Conservation (phyloP, 2,888 invertebrate genomes). For the Listrodromus nycthemerus region DNA sequence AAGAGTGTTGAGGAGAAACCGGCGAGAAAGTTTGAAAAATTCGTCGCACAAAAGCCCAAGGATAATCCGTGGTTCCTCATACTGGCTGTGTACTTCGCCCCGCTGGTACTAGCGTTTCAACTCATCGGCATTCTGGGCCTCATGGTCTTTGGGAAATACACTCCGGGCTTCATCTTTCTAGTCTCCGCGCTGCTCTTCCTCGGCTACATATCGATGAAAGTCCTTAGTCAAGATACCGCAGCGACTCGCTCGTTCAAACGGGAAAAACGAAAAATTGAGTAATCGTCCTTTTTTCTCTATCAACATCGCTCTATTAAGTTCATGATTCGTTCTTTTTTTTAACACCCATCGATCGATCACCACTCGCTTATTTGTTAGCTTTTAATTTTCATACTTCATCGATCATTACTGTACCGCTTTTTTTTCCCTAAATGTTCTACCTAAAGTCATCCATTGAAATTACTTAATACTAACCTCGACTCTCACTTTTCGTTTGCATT, state of each 20-base stretch:
- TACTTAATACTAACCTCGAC: conserved; percentile 4
- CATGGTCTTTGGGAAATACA: conserved; percentile 78
- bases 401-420: background rate
- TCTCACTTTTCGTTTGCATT: background rate
- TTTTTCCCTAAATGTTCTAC: background rate
- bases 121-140: conserved; percentile 75
- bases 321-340: conserved; percentile 10
- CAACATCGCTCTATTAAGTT: conserved; percentile 14
- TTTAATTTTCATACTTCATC: background rate
- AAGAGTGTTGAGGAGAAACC: conserved; percentile 1
- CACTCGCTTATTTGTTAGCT: background rate
- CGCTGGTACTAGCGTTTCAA: conserved; percentile 77
- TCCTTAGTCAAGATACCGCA: conserved; percentile 76
- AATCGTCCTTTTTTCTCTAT: conserved; percentile 23
- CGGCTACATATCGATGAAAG: conserved; percentile 78
- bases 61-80: conserved; percentile 73
- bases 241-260: conserved; percentile 67
- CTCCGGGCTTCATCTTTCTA: conserved; percentile 82
- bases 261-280: conserved; percentile 76
- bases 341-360: conserved; percentile 3
- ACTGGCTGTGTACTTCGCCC: conserved; percentile 78
- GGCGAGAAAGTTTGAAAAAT: conserved; percentile 60
- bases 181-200: conserved; percentile 78
- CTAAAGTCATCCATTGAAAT: background rate
- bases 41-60: conserved; percentile 73